Conservation (phyloP, 23 tunicate genomes). For the Pegea sp. region DNA sequence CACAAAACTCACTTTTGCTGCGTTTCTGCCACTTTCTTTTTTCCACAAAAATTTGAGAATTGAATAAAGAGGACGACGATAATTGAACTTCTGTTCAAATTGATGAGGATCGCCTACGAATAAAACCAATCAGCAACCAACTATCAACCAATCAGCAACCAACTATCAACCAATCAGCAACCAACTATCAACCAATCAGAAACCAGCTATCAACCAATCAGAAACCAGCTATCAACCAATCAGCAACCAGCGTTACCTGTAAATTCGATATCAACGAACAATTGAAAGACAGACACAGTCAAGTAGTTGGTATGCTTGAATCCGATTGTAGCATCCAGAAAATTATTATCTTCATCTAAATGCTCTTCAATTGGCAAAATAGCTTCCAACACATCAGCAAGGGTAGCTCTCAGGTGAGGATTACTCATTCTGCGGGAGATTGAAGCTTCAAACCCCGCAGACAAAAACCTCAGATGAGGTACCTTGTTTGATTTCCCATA, state of each 20-base stretch:
- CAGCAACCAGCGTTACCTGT: slow-evolving; percentile 1
- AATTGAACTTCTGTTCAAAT: slow-evolving; percentile 49
- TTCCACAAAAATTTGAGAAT: slow-evolving; percentile 53
- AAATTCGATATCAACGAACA: slow-evolving; percentile 40
- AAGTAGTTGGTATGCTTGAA: slow-evolving; percentile 12
- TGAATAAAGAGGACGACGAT: slow-evolving; percentile 55
- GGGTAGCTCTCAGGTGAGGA: slow-evolving; percentile 44
- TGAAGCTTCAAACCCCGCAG: too few relatives aligned
- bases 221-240: too few relatives aligned
- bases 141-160: too few relatives aligned
- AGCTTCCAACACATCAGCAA: slow-evolving; percentile 29
- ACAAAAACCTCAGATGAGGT: too few relatives aligned
- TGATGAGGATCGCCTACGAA: slow-evolving; percentile 21
- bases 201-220: too few relatives aligned
- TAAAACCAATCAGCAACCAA: too few relatives aligned
- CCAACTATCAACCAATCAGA: too few relatives aligned
- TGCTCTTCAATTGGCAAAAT: slow-evolving; percentile 15
- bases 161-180: too few relatives aligned
- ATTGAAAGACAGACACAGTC: slow-evolving; percentile 18
- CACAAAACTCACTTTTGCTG: background rate
- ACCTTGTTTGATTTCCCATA: slow-evolving; percentile 51
- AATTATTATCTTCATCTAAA: background rate
- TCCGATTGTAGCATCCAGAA: slow-evolving; percentile 1
- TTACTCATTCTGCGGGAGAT: slow-evolving; percentile 28
- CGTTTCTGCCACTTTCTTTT: slow-evolving; percentile 7